Base-by-base conservation (phyloP, 1,140 invertebrate species). In the Mesaphorura yosii region DNA sequence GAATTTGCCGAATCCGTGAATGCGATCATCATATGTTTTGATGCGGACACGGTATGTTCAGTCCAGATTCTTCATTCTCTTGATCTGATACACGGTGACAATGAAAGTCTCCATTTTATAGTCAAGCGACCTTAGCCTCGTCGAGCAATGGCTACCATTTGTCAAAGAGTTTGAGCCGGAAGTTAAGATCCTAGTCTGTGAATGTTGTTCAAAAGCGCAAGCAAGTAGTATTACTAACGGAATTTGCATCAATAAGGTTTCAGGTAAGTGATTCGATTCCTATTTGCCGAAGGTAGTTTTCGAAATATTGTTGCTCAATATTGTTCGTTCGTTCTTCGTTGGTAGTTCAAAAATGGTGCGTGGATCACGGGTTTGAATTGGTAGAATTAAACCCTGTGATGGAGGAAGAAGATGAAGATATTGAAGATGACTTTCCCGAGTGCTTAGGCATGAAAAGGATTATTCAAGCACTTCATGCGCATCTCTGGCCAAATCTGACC, bases 401-500 rank as follows among this genome's bases (percentile, higher is more conserved):
- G 4, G 62, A 64, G 28, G 74, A 76, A 49, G 64, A 67, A 38
- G 69, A 74, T 46, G 69, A 71, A 58, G 72, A 73, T 51, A 71
- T 76, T 40, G 71, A 76, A 66, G 77, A 79, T 64, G 74, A 78
- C 62, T 80, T 81, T 64, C 64, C 66, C 29, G 79, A 81, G 64
- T 80, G 78, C 60, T 74, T 75, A 62, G 83, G 84, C 22, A 76
- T 82, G 15, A 75, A 78, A 14, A 74, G 84, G 69, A 74, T 88
- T n/a, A 71, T 80, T 20, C 81, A 86, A 72, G 82, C 81, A 57
- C 67, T 87, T 25, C 76, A 85, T 67, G 79, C 83, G 53, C 80
- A 86, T 66, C 75, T 76, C 34, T 88, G 85, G 85, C 76, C 83
- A 40, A 84, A 84, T 67, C 71, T 86, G 38, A 67, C 67, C 38